Evolutionary conservation across 2,113 vertebrate genomes (phyloP).

Genomic region (Tragulus kanchil): DNA sequence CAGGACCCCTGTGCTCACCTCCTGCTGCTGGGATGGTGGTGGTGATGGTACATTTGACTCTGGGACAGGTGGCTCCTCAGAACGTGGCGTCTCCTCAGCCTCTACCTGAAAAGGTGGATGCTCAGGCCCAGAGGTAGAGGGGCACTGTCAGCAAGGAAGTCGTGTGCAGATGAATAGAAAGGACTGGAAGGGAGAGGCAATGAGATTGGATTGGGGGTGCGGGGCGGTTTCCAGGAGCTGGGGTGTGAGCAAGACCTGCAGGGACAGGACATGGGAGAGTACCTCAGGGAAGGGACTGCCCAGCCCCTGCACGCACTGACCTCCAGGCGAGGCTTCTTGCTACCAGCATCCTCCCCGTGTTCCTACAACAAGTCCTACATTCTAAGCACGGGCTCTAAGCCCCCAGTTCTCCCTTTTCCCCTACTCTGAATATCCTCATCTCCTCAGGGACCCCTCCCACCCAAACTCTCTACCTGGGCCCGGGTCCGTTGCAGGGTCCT

Average conservation of each 20-base stretch:
- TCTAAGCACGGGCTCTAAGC: neutral
- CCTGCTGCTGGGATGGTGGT: neutral
- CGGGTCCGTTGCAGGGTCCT: slow-evolving; percentile 87
- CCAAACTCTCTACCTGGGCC: slow-evolving; percentile 77
- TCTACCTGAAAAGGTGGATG: slow-evolving; percentile 60
- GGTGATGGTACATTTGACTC: neutral
- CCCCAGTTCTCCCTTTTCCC: neutral
- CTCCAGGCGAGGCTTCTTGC: slow-evolving; percentile 77
- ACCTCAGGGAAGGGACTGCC: neutral
- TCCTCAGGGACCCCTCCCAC: neutral
- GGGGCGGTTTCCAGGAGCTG: neutral
- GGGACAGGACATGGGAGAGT: neutral
- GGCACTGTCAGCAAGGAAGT: neutral
- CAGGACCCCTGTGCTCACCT: slow-evolving; percentile 55
- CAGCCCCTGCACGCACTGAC: neutral
- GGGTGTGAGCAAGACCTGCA: too few relatives aligned
- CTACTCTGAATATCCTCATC: neutral
- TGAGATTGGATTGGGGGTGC: neutral
- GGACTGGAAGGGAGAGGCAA: neutral
- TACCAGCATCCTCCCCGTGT: slow-evolving; percentile 53
- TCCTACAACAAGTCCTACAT: slow-evolving; percentile 64
- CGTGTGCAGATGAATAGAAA: neutral
- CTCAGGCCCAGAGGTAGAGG: neutral
- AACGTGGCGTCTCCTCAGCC: slow-evolving; percentile 27
- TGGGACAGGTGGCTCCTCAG: neutral